Evolutionary conservation across 2,888 invertebrate species (phyloP), one percentile per base, ranked within the genome.

Genomic region (Papilio protenor): DNA sequence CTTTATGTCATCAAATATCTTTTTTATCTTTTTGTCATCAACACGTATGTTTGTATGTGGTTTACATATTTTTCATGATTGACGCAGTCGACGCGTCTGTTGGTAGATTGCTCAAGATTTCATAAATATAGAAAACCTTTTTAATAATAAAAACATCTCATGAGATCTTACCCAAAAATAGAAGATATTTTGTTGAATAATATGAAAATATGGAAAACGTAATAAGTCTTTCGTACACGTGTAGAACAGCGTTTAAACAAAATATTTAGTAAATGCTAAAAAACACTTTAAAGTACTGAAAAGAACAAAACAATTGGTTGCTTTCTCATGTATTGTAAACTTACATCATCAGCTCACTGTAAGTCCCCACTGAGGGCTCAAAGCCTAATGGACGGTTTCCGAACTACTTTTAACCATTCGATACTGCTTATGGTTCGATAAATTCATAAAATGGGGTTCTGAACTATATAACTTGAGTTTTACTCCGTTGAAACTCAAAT

Each of bases 121-220:
- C 23, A 59, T 66, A 66, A 40, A 66, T 66, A n/a, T n/a, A 66
- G n/a, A 40, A 40, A n/a, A 66, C 33, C 8, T 66, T 40, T 40
- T 66, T 66, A 66, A 66, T 40, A 40, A 33, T 11, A 64, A 33
- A 33, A 33, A 16, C 33, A 64, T 64, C 3, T 11, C 16, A 12
- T 64, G 16, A 64, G 64, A 64, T n/a, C 59, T 6, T 23, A 59
- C 16, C 0, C 33, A 40, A 64, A 64, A 64, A 66, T 40, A 40
- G 3, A 66, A 40, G 40, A 40, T 33, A 64, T 64, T 64, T 64
- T 2, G 8, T 33, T 64, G 8, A 33, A 64, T 64, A 14, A 33
- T 33, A 33, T 64, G 1, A 21, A 64, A 64, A 16, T 16, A 1
- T 10, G 18, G 6, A 33, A 18, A 64, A 27, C 1, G 8, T 5